Percentiles rank a stretch among this genome's conserved stretches.
These are phyloP conservation scores for Erythrocebus patas DNA, from an alignment of 2,113 vertebrate genomes.

Conservation along the genomic window DNA sequence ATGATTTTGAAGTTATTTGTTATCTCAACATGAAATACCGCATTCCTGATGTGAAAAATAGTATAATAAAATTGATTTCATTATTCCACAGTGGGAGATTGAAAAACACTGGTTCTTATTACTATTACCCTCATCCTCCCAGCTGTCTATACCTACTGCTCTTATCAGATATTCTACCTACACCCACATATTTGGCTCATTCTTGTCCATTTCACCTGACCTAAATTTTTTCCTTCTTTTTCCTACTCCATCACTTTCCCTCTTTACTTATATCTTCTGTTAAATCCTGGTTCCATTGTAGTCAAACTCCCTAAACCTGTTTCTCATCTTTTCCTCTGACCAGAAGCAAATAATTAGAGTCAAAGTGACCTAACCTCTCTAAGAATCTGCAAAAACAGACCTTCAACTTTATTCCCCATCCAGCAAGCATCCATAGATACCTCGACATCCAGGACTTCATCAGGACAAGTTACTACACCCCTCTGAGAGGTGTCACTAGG, in stretches of 20 bases:
- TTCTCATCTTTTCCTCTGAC: neutral
- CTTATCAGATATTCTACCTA: neutral
- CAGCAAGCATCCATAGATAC: neutral
- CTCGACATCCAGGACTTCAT: neutral
- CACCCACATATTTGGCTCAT: neutral
- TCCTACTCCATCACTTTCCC: neutral
- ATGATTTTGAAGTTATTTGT: neutral
- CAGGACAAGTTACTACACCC: neutral
- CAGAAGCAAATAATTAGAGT: neutral
- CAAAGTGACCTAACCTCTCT: neutral
- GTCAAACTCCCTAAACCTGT: neutral
- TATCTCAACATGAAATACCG: neutral
- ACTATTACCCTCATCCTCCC: neutral
- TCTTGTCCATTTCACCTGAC: neutral
- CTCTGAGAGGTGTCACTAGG: neutral
- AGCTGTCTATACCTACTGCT: neutral
- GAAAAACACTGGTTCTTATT: neutral
- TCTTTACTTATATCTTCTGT: neutral
- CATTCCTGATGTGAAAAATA: neutral
- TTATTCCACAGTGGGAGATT: neutral
- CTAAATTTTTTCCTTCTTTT: neutral
- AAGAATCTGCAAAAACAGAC: neutral
- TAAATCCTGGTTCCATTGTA: neutral
- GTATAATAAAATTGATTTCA: neutral
- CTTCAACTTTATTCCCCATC: neutral